A percentile compares a stretch with the other conserved stretches of the same genome.
Conservation (phyloP, 2,113 vertebrate species). For the Cariama cristata region DNA sequence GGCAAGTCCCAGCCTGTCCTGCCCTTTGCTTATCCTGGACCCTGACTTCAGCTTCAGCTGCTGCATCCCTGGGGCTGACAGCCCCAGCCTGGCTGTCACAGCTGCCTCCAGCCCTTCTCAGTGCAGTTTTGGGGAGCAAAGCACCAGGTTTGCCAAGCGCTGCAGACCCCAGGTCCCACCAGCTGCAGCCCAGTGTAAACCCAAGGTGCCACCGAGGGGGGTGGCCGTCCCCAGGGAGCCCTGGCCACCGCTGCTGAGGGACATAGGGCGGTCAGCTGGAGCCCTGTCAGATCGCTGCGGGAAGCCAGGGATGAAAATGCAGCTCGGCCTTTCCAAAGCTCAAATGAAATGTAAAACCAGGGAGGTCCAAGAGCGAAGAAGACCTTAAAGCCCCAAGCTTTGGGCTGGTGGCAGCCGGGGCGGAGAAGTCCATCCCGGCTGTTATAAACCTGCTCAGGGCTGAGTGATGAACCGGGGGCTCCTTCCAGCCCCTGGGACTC, state of each 20-base stretch:
- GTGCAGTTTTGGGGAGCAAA: neutral
- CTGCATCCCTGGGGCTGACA: neutral
- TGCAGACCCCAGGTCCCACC: neutral
- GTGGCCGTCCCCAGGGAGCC: neutral
- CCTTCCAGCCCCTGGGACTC: neutral
- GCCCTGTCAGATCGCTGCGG: neutral
- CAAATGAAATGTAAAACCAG: neutral
- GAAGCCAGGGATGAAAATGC: neutral
- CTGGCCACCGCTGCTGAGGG: fast-evolving
- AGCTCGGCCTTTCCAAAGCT: neutral
- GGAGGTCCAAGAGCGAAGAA: neutral
- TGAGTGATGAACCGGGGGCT: fast-evolving
- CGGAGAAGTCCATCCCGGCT: neutral
- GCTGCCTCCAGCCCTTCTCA: neutral
- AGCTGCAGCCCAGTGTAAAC: neutral
- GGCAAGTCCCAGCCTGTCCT: neutral
- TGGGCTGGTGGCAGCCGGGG: neutral
- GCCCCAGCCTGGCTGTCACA: neutral
- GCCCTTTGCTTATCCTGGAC: neutral
- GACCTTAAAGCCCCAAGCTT: neutral
- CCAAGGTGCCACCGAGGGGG: fast-evolving
- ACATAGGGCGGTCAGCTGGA: neutral
- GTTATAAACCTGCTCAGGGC: fast-evolving
- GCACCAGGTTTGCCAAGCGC: fast-evolving
- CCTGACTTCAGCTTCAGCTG: neutral